Base-by-base conservation (phyloP, 2,797 vertebrate species). In the Phoebastria nigripes region DNA sequence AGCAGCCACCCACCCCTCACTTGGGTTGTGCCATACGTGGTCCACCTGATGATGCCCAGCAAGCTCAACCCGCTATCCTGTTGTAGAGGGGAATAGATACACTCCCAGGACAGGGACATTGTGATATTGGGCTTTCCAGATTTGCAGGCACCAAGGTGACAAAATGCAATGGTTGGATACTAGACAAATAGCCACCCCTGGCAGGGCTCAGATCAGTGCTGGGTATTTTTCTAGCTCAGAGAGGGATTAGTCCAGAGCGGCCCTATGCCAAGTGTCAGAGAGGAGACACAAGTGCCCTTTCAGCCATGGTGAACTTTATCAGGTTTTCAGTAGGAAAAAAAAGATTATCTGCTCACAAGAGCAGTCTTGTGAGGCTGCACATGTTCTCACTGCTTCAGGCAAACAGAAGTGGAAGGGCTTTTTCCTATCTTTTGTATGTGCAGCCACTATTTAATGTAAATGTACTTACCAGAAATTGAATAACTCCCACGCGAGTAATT, bases 401-500 rank as follows among this genome's bases (percentile, higher is more conserved):
- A 49, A 70, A 33, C 51, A 71, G 25, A 73, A 74, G 54, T 49
- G 79, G 90, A 93, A 91, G 76, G 76, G 81, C 12, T 76, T 93
- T 94, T 73, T 90, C 82, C 86, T 51, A 9, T 44, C 87, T 79
- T 96, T 91, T 89, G 47, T 87, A 29, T 24, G 33, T 49, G 33
- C 61, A 94, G 74, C 80, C 5, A 0, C 84, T 95, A 72, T 95
- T 96, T 93, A 83, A 95, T 94, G 69, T 93, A 89, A 96, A 92
- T 77, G 87, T 76, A 73, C 93, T 95, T 72, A 89, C 37, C 76
- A 95, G 87, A 93, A 95, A 94, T 58, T 87, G 66, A 93, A 87
- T 55, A 90, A 90, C 87, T 95, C 96, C 96, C 91, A 95, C 90
- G 0, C 5, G 16, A 76, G 73, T 95, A 61, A 97, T 97, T 95